Evolutionary conservation across 37 sponge, comb jelly and placozoan genomes (phyloP), one percentile per base, ranked within the genome.

Genomic region (Cladorhizidae sp.): DNA sequence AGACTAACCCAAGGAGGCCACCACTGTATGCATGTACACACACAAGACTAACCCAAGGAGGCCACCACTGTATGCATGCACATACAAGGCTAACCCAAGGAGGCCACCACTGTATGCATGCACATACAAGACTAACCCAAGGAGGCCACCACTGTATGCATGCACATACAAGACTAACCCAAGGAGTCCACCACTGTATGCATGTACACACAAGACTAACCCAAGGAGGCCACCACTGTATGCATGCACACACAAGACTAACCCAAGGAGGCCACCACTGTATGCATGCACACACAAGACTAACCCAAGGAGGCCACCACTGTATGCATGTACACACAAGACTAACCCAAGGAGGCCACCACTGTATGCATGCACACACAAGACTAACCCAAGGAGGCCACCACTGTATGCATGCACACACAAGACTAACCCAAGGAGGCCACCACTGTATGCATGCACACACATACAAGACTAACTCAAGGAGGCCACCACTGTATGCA

Each of bases 401-500:
- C n/a, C n/a, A n/a, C n/a, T 62, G 65, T 62, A 42, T 77, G 75
- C 43, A 32, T 39, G 63, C 43, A 32, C 43, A 54, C 17, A 32
- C n/a, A n/a, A n/a, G n/a, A n/a, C 0, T 94, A 97, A 77, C 98
- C 98, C 23, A 80, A 83, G 42, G 89, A 84, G 40, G 79, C 85
- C 26, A 89, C 85, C 39, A 54, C 57, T 23, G 85, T 84, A 72
- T 29, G 73, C 22, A 76, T 9, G 38, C 7, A 45, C 9, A 37
- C 67, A 11, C n/a, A n/a, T n/a, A n/a, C n/a, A n/a, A n/a, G n/a
- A n/a, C n/a, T n/a, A n/a, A n/a, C n/a, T n/a, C n/a, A n/a, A n/a
- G n/a, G n/a, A n/a, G n/a, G n/a, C n/a, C n/a, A n/a, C n/a, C n/a
- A n/a, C n/a, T 62, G 65, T 62, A 42, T 77, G 75, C 43, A 32